Base-by-base conservation (phyloP, 2,113 vertebrate species). In the Poeciliopsis occidentalis region DNA sequence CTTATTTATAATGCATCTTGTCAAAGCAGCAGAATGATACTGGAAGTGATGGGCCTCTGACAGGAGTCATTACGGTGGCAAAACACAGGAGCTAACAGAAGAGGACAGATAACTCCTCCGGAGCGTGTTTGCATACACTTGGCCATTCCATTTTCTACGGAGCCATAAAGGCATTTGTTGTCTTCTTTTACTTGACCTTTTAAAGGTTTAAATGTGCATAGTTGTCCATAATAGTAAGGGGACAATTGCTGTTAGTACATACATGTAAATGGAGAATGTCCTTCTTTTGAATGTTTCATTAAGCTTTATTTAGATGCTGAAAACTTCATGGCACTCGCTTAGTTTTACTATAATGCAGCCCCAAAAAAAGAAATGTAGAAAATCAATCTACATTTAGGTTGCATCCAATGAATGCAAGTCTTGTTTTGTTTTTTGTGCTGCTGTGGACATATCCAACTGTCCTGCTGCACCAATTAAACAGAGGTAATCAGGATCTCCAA, bases 1-100 rank as follows among this genome's bases (percentile, higher is more conserved):
- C 80, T 91, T 86, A 90, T 92, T 91, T 85, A 93, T 93, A 91
- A 92, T 94, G 84, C 83, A 91, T 85, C 69, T 37, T 81, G 83
- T 92, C 87, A 91, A 72, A 85, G 79, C 81, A 64, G 69, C 82
- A 74, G 86, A 91, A 91, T 86, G 85, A 83, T 90, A 93, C 92
- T 93, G 88, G 84, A 92, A 86, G 90, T 85, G 90, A 93, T 82
- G 90, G 73, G 81, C 86, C 73, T 94, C 93, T 91, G 78, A 89
- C 88, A 91, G 19, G 73, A 82, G 72, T 87, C 76, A 71, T 87
- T 84, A 82, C 31, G 29, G 88, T 75, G 88, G 87, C 83, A 90
- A 82, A 84, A 87, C 78, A 37, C 61, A 61, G 71, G 72, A 64
- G 76, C 26, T 89, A 88, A 94, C 44, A 62, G 81, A 84, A 84